A percentile compares a stretch with the other conserved stretches of the same genome.
Evolutionary conservation across 92 coral and sea anemone species (phyloP).

Genomic region (Nematostella vectensis): DNA sequence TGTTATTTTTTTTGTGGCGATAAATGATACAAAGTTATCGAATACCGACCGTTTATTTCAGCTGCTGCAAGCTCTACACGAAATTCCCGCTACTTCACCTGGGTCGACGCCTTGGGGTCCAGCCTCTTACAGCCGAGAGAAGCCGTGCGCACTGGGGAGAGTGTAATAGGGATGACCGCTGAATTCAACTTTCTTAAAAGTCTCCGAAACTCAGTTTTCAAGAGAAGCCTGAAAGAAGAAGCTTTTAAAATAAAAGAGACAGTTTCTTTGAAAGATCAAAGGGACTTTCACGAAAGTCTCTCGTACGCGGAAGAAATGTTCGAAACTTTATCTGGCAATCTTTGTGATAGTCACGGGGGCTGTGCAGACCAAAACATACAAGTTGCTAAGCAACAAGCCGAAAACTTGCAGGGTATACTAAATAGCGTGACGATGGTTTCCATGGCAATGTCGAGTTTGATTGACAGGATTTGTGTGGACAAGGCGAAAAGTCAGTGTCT

Average conservation of each 20-base stretch:
- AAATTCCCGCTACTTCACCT: constrained; percentile 19
- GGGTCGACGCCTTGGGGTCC: constrained; percentile 42
- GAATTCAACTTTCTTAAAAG: constrained; percentile 51
- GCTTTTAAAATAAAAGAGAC: too few species aligned
- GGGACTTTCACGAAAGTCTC: too few species aligned
- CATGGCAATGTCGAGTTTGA: constrained; percentile 26
- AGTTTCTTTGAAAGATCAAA: too few species aligned
- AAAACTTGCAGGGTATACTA: constrained; percentile 45
- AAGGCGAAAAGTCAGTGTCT: constrained; percentile 19
- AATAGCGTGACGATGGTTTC: constrained; percentile 48
- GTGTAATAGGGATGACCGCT: constrained; percentile 24
- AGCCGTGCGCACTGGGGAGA: constrained; percentile 16
- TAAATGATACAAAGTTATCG: background rate
- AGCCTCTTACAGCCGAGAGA: constrained; percentile 5
- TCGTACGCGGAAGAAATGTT: too few species aligned
- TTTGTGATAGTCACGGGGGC: too few species aligned
- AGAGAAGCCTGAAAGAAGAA: too few species aligned
- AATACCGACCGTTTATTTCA: background rate
- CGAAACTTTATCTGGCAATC: too few species aligned
- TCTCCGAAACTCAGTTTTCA: constrained; percentile 26
- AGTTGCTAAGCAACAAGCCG: constrained; percentile 13
- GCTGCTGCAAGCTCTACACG: constrained; percentile 6
- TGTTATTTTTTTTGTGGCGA: too few species aligned
- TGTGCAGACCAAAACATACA: too few species aligned
- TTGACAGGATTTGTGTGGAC: constrained; percentile 17